Conservation (phyloP, 2,797 vertebrate genomes). For the Moxostoma hubbsi region DNA sequence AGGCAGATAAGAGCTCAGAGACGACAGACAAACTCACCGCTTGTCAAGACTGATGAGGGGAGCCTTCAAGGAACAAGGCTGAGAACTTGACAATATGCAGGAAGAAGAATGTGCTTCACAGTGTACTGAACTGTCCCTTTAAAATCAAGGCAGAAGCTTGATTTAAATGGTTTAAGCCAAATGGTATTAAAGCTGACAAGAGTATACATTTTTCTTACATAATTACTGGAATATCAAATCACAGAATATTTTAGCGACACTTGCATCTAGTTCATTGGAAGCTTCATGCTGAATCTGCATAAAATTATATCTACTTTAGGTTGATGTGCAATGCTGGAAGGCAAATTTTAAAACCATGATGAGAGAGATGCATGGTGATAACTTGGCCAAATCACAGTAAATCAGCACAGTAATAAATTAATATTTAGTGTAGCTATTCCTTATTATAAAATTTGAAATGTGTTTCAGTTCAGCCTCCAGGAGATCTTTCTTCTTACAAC, state of each 20-base stretch:
- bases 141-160: not conserved
- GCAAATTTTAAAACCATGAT: constrained; percentile 21
- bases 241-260: not conserved
- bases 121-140: constrained; percentile 62
- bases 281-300: constrained; percentile 19
- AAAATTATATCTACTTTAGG: not conserved
- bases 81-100: constrained; percentile 49
- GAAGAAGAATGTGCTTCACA: constrained; percentile 68
- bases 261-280: not conserved
- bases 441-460: constrained; percentile 11
- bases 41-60: constrained; percentile 39
- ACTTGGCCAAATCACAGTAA: constrained; percentile 17
- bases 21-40: constrained; percentile 45
- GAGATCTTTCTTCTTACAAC: constrained; percentile 16
- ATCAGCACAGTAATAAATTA: constrained; percentile 24
- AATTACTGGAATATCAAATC: not conserved
- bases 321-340: constrained; percentile 14
- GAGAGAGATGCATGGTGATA: constrained; percentile 10
- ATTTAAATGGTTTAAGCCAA: constrained; percentile 1
- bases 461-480: not conserved
- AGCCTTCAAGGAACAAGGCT: constrained; percentile 51
- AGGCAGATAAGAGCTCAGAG: constrained; percentile 51
- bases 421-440: constrained; percentile 2
- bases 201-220: not conserved
- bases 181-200: constrained; percentile 13